A percentile compares a stretch with the other conserved stretches of the same genome.
phyloP scores from a whole-genome alignment of 1,140 invertebrate genomes.

The Sesamia nonagrioides region DNA sequence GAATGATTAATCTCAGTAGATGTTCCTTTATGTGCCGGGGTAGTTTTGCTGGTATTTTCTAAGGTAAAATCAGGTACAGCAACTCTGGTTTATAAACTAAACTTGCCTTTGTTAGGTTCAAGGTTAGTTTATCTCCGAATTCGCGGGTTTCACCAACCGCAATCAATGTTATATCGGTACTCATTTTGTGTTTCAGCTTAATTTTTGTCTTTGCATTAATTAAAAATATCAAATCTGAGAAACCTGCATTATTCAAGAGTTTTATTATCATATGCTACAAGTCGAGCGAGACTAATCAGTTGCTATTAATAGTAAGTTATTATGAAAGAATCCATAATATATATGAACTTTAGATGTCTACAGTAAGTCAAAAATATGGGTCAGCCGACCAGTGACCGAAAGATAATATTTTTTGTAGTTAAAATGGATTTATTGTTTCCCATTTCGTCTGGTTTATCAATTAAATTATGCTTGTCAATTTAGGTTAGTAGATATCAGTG shows the following conservation, averaged over 20 bases:
- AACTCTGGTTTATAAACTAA: not conserved
- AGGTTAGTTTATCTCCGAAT: slow-evolving; percentile 2
- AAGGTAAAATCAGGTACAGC: slow-evolving; percentile 3
- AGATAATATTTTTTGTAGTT: slow-evolving; percentile 73
- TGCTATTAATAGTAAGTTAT: slow-evolving; percentile 10
- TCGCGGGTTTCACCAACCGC: not conserved
- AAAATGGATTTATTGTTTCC: slow-evolving; percentile 77
- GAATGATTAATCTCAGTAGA: slow-evolving; percentile 24
- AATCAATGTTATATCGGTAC: not conserved
- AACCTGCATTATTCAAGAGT: not conserved
- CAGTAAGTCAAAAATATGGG: slow-evolving; percentile 60
- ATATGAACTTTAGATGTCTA: slow-evolving; percentile 36
- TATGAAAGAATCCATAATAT: slow-evolving; percentile 29
- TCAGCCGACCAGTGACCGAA: slow-evolving; percentile 70
- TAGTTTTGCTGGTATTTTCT: not conserved
- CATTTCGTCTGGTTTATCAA: slow-evolving; percentile 71
- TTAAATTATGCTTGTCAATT: slow-evolving; percentile 70
- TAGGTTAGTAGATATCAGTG: slow-evolving; percentile 75
- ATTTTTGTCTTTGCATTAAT: not conserved
- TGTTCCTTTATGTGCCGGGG: slow-evolving; percentile 13
- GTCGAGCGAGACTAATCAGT: not conserved
- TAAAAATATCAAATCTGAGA: not conserved
- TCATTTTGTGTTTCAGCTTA: not conserved
- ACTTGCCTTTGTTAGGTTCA: not conserved
- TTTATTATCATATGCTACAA: not conserved